Conservation (phyloP, 2,888 invertebrate genomes). For the Lochmaea capreae region DNA sequence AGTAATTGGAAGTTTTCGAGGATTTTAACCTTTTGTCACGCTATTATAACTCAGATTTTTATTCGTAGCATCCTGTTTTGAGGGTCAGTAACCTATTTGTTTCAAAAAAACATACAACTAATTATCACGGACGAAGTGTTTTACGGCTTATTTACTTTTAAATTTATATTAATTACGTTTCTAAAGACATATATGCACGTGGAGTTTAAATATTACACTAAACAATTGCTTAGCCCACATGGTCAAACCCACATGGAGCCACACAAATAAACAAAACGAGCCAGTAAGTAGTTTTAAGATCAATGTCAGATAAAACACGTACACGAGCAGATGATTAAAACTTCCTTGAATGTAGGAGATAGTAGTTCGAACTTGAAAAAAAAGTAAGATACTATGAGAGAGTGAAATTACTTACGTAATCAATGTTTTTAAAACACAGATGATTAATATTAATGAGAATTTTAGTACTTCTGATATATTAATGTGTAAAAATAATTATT, state of each 20-base stretch:
- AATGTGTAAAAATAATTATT: slow-evolving; percentile 10
- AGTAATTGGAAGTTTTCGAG: no score
- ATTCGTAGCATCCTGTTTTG: not conserved
- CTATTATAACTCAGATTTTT: not conserved
- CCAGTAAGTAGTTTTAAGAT: slow-evolving; percentile 26
- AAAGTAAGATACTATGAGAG: not conserved
- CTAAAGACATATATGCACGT: slow-evolving; percentile 18
- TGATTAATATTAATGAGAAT: slow-evolving; percentile 6
- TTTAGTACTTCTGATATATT: not conserved
- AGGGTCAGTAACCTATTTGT: not conserved
- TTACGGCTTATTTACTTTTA: not conserved
- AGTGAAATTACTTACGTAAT: not conserved
- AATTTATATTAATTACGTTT: slow-evolving; percentile 13
- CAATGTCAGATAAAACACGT: slow-evolving; percentile 28
- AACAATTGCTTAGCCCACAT: slow-evolving; percentile 32
- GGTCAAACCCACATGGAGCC: slow-evolving; percentile 25
- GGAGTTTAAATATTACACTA: slow-evolving; percentile 17
- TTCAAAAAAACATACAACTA: not conserved
- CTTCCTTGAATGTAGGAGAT: slow-evolving; percentile 5
- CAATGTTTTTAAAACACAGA: slow-evolving; percentile 8
- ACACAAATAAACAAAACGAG: slow-evolving; percentile 20
- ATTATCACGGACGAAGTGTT: not conserved
- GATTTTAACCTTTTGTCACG: not conserved
- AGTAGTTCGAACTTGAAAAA: slow-evolving; percentile 7
- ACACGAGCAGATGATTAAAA: slow-evolving; percentile 13